Evolutionary conservation across 2,888 invertebrate species (phyloP).

Genomic region (Ichneumoninae sp.): DNA sequence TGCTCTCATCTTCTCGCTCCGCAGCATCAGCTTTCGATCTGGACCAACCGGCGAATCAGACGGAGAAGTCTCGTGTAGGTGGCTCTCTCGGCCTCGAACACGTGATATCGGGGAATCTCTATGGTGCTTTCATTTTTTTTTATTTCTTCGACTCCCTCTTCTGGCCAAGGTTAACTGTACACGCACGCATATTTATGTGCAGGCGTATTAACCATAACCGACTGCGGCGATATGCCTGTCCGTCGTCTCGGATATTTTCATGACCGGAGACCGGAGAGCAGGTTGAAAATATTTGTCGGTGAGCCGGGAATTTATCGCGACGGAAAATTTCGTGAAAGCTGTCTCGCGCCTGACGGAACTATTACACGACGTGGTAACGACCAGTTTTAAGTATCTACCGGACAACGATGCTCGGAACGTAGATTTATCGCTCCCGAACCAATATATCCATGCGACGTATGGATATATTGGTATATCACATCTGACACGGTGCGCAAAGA

Average conservation of each 20-base stretch:
- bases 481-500: not conserved
- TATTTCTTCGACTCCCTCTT: constrained; percentile 22
- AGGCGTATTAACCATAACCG: not conserved
- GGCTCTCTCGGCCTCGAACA: constrained; percentile 57
- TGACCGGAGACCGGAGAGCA: constrained; percentile 11
- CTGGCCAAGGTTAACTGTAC: constrained; percentile 64
- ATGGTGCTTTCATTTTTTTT: constrained; percentile 56
- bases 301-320: not conserved
- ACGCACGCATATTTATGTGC: constrained; percentile 21
- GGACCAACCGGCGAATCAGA: constrained; percentile 54
- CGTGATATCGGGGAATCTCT: constrained; percentile 55
- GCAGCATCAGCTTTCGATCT: constrained; percentile 53
- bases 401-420: not conserved
- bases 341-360: not conserved
- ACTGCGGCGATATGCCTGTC: not conserved
- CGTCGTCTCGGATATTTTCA: constrained; percentile 28
- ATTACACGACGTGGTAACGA: constrained; percentile 5
- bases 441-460: not conserved
- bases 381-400: not conserved
- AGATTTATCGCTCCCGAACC: not conserved
- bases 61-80: constrained; percentile 62
- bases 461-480: no score
- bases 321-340: not conserved
- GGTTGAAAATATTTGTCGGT: not conserved
- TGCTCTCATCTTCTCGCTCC: constrained; percentile 54